These are phyloP conservation scores for Gymnobelideus leadbeateri DNA, from an alignment of 2,113 vertebrate species.

Conservation along the genomic window DNA sequence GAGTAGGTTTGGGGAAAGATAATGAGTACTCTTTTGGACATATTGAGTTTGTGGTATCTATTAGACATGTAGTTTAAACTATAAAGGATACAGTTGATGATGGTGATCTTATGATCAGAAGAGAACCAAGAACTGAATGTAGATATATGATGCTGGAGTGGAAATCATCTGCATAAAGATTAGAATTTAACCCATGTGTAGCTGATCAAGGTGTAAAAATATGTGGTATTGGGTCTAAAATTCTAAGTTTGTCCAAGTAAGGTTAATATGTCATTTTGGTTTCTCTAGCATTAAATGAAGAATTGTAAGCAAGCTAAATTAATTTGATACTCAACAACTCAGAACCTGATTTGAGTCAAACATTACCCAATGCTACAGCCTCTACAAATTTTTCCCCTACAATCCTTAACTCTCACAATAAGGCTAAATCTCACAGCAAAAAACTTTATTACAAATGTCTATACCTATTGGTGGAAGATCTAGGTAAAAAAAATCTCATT, in stretches of 20 bases:
- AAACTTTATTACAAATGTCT: not conserved
- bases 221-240: not conserved
- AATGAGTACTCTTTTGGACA: not conserved
- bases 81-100: not conserved
- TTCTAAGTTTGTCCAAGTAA: not conserved
- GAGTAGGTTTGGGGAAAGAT: not conserved
- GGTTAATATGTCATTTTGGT: not conserved
- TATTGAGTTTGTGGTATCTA: not conserved
- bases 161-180: not conserved
- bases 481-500: not conserved
- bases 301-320: not conserved
- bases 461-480: not conserved
- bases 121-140: not conserved
- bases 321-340: not conserved
- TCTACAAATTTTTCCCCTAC: not conserved
- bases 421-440: not conserved
- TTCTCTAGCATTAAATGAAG: not conserved
- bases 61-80: not conserved
- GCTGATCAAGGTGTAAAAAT: not conserved
- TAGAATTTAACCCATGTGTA: not conserved
- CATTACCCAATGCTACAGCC: not conserved
- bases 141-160: not conserved
- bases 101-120: not conserved
- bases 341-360: not conserved
- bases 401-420: not conserved